Evolutionary conservation across 2,888 invertebrate genomes (phyloP).

Genomic region (Dasypogon diadema): DNA sequence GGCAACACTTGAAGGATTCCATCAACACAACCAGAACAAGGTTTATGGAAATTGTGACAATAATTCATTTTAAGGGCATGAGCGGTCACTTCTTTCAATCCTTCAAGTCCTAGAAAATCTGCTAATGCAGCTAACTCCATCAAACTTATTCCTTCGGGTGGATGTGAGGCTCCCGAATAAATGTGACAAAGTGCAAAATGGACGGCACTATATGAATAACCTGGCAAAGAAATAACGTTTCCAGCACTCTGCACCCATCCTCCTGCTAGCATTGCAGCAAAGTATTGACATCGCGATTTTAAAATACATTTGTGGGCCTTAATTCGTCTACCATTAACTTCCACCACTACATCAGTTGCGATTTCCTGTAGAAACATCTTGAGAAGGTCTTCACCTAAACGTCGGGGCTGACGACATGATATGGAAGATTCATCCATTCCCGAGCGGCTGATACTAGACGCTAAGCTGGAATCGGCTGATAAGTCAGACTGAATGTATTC

Average conservation of each 20-base stretch:
- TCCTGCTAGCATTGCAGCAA: conserved; percentile 90
- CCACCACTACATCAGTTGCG: conserved; percentile 87
- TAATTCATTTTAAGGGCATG: conserved; percentile 88
- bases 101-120: conserved; percentile 90
- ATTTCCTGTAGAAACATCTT: conserved; percentile 93
- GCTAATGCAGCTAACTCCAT: conserved; percentile 89
- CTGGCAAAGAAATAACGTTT: conserved; percentile 86
- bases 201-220: conserved; percentile 84
- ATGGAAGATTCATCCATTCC: conserved; percentile 70
- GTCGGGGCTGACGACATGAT: conserved; percentile 71
- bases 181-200: conserved; percentile 94
- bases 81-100: conserved; percentile 91
- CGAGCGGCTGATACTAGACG: conserved; percentile 73
- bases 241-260: conserved; percentile 85
- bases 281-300: conserved; percentile 91
- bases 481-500: conserved; percentile 71
- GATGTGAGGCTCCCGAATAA: conserved; percentile 91
- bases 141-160: conserved; percentile 87
- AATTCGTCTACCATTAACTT: conserved; percentile 84
- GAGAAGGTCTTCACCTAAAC: conserved; percentile 87
- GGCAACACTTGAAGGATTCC: conserved; percentile 91
- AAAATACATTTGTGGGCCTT: conserved; percentile 93
- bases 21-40: conserved; percentile 88
- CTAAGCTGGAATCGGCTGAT: conserved; percentile 72
- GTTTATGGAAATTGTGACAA: conserved; percentile 96